Base-by-base conservation (phyloP, 2,113 vertebrate genomes). In the Gasterosteus nipponicus region DNA sequence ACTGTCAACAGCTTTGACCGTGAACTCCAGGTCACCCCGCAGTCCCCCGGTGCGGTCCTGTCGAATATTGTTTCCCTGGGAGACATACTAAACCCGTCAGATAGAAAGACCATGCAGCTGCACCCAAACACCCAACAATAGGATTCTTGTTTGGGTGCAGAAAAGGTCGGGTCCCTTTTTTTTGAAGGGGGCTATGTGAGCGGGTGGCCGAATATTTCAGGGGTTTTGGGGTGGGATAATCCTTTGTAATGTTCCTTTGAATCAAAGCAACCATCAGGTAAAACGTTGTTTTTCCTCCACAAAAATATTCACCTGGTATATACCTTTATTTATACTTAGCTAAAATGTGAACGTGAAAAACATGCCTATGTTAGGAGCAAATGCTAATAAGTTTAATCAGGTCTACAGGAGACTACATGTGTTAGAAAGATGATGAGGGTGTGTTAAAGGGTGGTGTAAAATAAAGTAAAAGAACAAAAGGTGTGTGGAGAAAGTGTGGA, bases 51-150 rank as follows among this genome's bases (percentile, higher is more conserved):
- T 3, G 19, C 72, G 69, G 77, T 73, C 78, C 82, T 77, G 76
- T 86, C 59, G 61, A 89, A 84, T 86, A 89, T 76, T 88, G 86
- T 89, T 88, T 83, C 77, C 44, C 76, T 74, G 68, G 87, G 84
- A 91, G 89, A 82, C 78, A 75, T 65, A 53, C 79, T 83, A 75
- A 83, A 41, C 82, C 62, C 80, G 75, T 91, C 92, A 87, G 86
- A 83, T 78, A 89, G 87, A 89, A 54, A 83, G 85, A 87, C 65
- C 78, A 69, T 69, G 83, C 93, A 93, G 94, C 93, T 94, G 94
- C 86, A 89, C 87, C 87, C 87, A 82, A 88, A 91, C 74, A 82
- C 75, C 78, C 78, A 90, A 94, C 93, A 93, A 94, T 92, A 86
- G 88, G 78, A 78, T 69, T 82, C 86, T 89, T 94, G 91, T 94